Conservation (phyloP, 1,140 invertebrate species). For the Apis mellifera region DNA sequence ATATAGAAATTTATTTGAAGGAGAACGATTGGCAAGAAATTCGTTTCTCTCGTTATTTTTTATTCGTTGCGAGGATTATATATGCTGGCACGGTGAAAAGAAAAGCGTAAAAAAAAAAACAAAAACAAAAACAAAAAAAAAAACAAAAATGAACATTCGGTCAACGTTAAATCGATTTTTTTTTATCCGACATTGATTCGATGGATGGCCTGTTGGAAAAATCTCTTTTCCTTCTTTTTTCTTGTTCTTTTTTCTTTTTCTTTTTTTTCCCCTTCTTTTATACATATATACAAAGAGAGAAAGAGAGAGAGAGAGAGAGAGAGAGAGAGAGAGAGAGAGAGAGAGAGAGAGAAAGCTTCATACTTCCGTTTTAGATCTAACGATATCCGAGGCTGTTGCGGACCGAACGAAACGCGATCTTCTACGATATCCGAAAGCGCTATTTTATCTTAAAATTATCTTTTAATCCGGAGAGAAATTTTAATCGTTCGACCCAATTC, state of each 20-base stretch:
- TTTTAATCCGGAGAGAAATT: not conserved
- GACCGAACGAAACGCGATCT: not conserved
- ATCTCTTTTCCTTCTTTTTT: constrained; percentile 35
- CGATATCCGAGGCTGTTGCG: constrained; percentile 19
- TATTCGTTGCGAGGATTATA: constrained; percentile 14
- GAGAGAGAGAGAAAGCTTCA: not conserved
- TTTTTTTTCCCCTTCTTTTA: constrained; percentile 27
- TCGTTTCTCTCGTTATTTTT: constrained; percentile 22
- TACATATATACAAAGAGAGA: too few species aligned
- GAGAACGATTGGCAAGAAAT: constrained; percentile 22
- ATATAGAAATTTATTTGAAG: constrained; percentile 19
- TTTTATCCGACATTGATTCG: not conserved
- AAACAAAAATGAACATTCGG: too few species aligned
- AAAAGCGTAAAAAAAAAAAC: too few species aligned
- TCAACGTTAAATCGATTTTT: not conserved
- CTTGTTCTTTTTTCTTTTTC: constrained; percentile 15
- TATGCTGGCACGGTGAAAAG: too few species aligned
- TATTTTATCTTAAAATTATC: not conserved
- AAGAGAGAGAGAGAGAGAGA: not conserved
- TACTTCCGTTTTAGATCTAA: constrained; percentile 16
- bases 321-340: not conserved
- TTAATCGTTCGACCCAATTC: not conserved
- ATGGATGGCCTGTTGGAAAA: constrained; percentile 14
- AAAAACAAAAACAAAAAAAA: too few species aligned
- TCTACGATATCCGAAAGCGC: not conserved